Conservation (phyloP, 2,888 invertebrate species). For the Drosophila sordidula region DNA sequence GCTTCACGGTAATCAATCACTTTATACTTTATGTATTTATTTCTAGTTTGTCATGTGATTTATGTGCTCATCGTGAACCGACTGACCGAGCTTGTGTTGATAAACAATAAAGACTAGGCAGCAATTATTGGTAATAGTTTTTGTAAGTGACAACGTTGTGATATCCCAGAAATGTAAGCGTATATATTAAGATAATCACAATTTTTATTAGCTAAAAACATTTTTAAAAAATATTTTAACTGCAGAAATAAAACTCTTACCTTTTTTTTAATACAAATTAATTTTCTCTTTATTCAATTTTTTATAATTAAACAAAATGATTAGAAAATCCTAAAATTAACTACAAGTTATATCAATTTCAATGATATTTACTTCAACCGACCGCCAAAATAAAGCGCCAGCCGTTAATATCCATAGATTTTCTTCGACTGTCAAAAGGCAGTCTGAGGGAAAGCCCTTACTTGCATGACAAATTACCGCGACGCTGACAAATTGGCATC, state of each 20-base stretch:
- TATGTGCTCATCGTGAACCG: constrained; percentile 23
- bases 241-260: too few species aligned
- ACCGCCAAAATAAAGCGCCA: neutral
- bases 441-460: neutral
- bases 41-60: constrained; percentile 28
- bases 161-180: too few species aligned
- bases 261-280: too few species aligned
- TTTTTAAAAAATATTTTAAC: too few species aligned
- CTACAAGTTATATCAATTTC: neutral
- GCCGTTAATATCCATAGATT: neutral
- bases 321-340: neutral
- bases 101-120: constrained; percentile 14
- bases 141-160: neutral
- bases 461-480: constrained; percentile 48
- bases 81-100: neutral
- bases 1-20: constrained; percentile 46
- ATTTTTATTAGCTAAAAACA: too few species aligned
- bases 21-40: constrained; percentile 6
- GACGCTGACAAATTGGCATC: constrained; percentile 56
- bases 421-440: neutral
- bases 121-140: constrained; percentile 13
- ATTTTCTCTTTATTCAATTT: neutral
- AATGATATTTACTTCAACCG: neutral
- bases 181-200: too few species aligned
- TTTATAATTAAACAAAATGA: too few species aligned